Conservation (phyloP, 2,113 vertebrate genomes). For the Odobenus rosmarus region DNA sequence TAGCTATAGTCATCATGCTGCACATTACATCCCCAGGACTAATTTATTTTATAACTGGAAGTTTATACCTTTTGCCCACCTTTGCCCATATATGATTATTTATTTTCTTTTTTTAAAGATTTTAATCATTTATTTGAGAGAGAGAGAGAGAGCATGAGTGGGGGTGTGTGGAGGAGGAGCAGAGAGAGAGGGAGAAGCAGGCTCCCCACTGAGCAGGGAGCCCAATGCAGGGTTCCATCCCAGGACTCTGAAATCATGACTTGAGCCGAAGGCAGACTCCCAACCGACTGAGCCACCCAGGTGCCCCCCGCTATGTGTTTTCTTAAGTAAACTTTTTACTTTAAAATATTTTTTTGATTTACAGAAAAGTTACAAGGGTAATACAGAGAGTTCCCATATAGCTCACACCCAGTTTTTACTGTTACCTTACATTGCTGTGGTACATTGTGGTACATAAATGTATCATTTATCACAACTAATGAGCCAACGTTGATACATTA, state of each 20-base stretch:
- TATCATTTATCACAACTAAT: not conserved
- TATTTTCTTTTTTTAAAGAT: not conserved
- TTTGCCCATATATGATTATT: not conserved
- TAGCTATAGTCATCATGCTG: not conserved
- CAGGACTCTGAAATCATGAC: not conserved
- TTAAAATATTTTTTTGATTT: not conserved
- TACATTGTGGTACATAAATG: not conserved
- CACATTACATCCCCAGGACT: not conserved
- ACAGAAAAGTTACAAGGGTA: not conserved
- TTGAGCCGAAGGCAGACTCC: not conserved
- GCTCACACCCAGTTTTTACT: not conserved
- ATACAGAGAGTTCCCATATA: not conserved
- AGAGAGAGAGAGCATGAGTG: not conserved
- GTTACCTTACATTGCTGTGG: not conserved
- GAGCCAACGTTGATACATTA: not conserved
- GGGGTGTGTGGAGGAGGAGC: not conserved
- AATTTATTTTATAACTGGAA: not conserved
- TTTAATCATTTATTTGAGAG: not conserved
- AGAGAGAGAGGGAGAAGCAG: not conserved
- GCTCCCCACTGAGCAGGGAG: not conserved
- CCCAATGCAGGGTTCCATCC: fast-evolving
- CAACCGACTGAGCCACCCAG: not conserved
- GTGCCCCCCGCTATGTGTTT: not conserved
- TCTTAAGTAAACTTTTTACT: not conserved
- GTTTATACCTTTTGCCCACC: not conserved